Percentiles rank a stretch among this genome's conserved stretches.
Evolutionary conservation across 2,797 vertebrate genomes (phyloP).

Genomic region (Ctenosaura bakeri): DNA sequence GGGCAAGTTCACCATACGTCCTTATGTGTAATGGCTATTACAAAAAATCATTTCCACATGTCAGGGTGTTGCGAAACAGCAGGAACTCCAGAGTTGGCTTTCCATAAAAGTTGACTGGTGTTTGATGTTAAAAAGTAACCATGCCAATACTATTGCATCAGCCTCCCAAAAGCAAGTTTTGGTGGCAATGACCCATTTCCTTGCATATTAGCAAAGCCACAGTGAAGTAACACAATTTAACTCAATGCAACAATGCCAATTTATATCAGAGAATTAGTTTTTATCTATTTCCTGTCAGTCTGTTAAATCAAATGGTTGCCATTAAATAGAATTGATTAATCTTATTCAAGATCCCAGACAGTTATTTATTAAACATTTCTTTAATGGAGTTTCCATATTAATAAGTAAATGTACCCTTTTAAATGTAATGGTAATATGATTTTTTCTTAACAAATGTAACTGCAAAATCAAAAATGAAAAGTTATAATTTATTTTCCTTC

Average conservation of each 20-base stretch:
- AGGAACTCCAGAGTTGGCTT: background rate
- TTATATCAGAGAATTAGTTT: slow-evolving; percentile 27
- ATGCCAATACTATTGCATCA: background rate
- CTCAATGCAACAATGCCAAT: slow-evolving; percentile 28
- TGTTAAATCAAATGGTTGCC: slow-evolving; percentile 7
- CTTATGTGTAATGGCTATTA: background rate
- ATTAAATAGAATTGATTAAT: slow-evolving; percentile 36
- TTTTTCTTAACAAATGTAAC: slow-evolving; percentile 29
- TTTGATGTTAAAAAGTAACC: background rate
- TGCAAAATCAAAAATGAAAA: slow-evolving; percentile 48
- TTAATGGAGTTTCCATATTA: background rate
- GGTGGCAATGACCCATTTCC: background rate
- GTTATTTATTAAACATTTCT: slow-evolving; percentile 34
- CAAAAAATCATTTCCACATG: background rate
- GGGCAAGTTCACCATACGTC: background rate
- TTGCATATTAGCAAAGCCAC: background rate
- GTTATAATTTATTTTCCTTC: background rate
- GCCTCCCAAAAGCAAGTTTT: background rate
- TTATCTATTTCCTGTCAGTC: slow-evolving; percentile 65
- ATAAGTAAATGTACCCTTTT: background rate
- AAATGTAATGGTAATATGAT: slow-evolving; percentile 9
- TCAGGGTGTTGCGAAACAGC: background rate
- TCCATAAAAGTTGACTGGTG: background rate
- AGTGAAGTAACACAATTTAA: slow-evolving; percentile 57
- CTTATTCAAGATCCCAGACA: slow-evolving; percentile 19